These are phyloP conservation scores for Ptychobarbus kaznakovi DNA, from an alignment of 2,797 vertebrate genomes.

Conservation along the genomic window DNA sequence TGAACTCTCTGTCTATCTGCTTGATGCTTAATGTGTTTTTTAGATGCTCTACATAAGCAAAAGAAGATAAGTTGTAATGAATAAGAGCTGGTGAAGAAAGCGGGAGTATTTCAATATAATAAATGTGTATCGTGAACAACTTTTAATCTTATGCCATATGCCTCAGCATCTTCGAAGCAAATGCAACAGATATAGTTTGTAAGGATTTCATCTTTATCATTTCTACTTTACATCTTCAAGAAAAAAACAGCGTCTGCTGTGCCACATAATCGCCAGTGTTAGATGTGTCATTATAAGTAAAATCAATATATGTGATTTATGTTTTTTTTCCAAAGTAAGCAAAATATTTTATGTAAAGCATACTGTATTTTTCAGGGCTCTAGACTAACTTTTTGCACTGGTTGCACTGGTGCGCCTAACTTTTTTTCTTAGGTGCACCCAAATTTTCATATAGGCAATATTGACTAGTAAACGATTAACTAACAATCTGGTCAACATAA, in stretches of 20 bases:
- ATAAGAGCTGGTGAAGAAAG: conserved; percentile 6
- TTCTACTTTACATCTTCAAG: background rate
- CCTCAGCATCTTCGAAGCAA: conserved; percentile 16
- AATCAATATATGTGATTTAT: conserved; percentile 16
- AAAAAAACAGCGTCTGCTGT: background rate
- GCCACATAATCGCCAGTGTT: background rate
- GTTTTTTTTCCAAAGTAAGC: conserved; percentile 4
- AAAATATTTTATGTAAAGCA: background rate
- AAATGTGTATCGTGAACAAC: conserved; percentile 22
- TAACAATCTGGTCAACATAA: too few relatives aligned
- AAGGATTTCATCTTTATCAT: background rate
- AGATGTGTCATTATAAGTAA: background rate
- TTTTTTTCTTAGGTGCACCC: too few relatives aligned
- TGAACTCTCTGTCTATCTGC: conserved; percentile 54
- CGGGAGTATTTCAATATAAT: conserved; percentile 32
- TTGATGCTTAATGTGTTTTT: conserved; percentile 14
- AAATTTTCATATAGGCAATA: too few relatives aligned
- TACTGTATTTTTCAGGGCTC: background rate
- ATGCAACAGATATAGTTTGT: conserved; percentile 6
- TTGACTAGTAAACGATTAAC: too few relatives aligned
- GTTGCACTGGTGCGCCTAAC: too few relatives aligned
- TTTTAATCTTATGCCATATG: conserved; percentile 32
- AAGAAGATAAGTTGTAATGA: conserved; percentile 35
- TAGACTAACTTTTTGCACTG: too few relatives aligned
- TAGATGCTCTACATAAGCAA: conserved; percentile 16